These are phyloP conservation scores for Eudemis profundana DNA, from an alignment of 2,888 invertebrate species.

Conservation along the genomic window DNA sequence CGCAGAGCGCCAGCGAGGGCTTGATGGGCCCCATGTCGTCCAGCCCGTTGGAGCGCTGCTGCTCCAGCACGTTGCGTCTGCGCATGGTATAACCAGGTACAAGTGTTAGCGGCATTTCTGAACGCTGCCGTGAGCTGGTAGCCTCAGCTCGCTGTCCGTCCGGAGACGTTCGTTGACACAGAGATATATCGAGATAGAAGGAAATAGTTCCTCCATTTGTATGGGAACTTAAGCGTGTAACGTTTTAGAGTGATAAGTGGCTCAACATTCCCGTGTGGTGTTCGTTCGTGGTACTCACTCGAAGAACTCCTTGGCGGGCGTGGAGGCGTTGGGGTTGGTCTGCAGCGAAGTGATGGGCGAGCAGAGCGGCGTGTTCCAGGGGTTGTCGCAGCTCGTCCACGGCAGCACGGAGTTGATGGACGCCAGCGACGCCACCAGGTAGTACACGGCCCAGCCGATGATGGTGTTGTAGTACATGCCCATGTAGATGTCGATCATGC, in stretches of 20 bases:
- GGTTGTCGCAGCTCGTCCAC: conserved; percentile 94
- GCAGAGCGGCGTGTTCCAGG: conserved; percentile 94
- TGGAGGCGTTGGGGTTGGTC: conserved; percentile 86
- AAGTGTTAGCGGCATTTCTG: not conserved
- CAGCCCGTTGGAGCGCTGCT: conserved; percentile 92
- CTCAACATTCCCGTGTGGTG: too few species aligned
- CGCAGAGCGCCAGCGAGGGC: conserved; percentile 94
- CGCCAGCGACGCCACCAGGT: conserved; percentile 92
- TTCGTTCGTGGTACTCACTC: conserved; percentile 86
- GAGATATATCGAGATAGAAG: too few species aligned
- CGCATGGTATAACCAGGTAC: too few species aligned
- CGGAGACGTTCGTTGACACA: too few species aligned
- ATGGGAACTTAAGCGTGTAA: too few species aligned
- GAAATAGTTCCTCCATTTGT: too few species aligned
- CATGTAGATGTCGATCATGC: conserved; percentile 97
- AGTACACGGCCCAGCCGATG: conserved; percentile 98
- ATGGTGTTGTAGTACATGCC: conserved; percentile 99
- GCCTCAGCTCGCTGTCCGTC: too few species aligned
- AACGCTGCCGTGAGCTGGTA: too few species aligned
- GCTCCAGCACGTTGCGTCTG: conserved; percentile 95
- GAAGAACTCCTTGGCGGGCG: conserved; percentile 95
- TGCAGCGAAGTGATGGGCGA: conserved; percentile 86
- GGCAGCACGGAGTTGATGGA: conserved; percentile 93
- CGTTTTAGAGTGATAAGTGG: too few species aligned
- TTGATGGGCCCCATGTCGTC: conserved; percentile 95